Evolutionary conservation across 2,797 vertebrate species (phyloP), one percentile per base, ranked within the genome.

Genomic region (Pempheris klunzingeri): DNA sequence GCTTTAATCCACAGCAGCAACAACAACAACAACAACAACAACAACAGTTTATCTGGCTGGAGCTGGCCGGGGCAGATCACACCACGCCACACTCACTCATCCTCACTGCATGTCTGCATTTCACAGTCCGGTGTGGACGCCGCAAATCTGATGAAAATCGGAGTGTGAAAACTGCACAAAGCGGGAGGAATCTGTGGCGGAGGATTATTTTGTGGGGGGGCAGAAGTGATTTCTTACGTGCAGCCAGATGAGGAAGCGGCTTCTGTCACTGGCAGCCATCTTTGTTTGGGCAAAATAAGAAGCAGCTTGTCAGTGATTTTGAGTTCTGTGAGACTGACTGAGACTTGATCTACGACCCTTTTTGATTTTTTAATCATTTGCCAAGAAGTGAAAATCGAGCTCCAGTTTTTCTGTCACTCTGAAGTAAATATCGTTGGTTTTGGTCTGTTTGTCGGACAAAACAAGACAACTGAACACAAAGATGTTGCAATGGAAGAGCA

Each of bases 1-100:
- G 52, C 69, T 73, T 44, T 91, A 91, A 92, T 91, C 92, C 88
- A 85, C 73, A 53, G 38, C 80, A 59, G n/a, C n/a, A n/a, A n/a
- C n/a, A n/a, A n/a, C 58, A 65, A 18, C 78, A 75, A 53, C 85
- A 81, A 84, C 77, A 86, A 79, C 82, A 82, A 80, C 78, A 82
- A 82, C 80, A 86, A 61, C 74, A 22, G 79, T 87, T 86, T 47
- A 87, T 78, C 80, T 83, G 80, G 43, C 55, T 28, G 63, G 17
- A 49, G 78, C 84, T 71, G 17, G 26, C 15, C 5, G 10, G 41
- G 7, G 50, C 62, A 13, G 49, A 55, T 71, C 53, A 32, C 67
- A 22, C 41, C 14, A 26, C 0, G 22, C 0, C 11, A 1, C 20
- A 17, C 49, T 14, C 1, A 1, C 60, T 75, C 28, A 6, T 66